Evolutionary conservation across 2,797 vertebrate species (phyloP), one percentile per base, ranked within the genome.

Genomic region (Capromys pilorides): DNA sequence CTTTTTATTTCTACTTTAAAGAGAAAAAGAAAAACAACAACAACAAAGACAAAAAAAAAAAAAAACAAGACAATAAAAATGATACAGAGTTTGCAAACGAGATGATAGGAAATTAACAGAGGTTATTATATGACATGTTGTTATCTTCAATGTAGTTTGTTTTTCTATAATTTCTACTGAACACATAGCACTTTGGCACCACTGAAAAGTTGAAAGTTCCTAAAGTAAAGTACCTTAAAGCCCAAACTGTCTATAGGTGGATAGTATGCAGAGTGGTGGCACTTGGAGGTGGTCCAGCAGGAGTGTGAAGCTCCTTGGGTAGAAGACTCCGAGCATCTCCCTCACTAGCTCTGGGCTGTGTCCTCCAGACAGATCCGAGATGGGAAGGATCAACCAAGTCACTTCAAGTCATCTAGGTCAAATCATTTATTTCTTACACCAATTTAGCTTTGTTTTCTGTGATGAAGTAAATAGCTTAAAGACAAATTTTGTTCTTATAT

Each of bases 401-500:
- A 61, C 19, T 61, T 61, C 21, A 22, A 61, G 59, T 61, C 59
- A 22, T 22, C 22, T 61, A 24, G 18, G 39, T 66, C 73, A 49
- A 64, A 16, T 39, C 57, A 57, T 31, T 89, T 19, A 79, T 66
- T n/a, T 81, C 82, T 80, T 88, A 18, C 8, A 57, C 86, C 5
- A 24, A 19, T 26, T 41, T 33, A 6, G 5, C 49, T 80, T 94
- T 14, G 26, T 28, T 78, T 94, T 73, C 51, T 28, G 6, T 62
- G 57, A 75, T 21, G n/a, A 6, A 26, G 0, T 49, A 73, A 94
- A 61, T 9, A 85, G 12, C 16, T 86, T 41, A 45, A 84, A 62
- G 49, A 79, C 6, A 79, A 28, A 64, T 45, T 36, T 87, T 94
- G 78, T 75, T 79, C n/a, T 85, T 78, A 64, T 88, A 93, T 93